phyloP scores from a whole-genome alignment of 2,888 invertebrate genomes.

The Calameuta idolon region DNA sequence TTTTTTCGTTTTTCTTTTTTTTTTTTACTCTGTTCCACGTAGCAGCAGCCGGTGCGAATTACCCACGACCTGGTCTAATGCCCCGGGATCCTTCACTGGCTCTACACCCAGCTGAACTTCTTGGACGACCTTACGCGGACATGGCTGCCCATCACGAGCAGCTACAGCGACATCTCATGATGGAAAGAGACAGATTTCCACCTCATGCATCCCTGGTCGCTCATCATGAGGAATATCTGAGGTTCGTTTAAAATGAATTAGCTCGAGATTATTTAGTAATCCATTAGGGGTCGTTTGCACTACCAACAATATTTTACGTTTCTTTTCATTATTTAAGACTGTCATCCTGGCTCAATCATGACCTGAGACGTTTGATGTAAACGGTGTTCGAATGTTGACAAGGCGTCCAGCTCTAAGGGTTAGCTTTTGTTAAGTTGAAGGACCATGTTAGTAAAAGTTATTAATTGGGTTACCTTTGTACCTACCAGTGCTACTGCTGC shows the following conservation, averaged over 20 bases:
- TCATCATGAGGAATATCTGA: slow-evolving; percentile 76
- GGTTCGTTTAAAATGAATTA: slow-evolving; percentile 64
- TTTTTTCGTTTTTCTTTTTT: slow-evolving; percentile 6
- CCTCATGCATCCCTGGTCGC: slow-evolving; percentile 74
- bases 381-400: not conserved
- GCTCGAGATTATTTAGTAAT: not conserved
- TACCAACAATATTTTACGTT: not conserved
- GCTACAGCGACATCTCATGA: slow-evolving; percentile 83
- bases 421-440: not conserved
- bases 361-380: not conserved
- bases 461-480: not conserved
- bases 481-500: not conserved
- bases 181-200: slow-evolving; percentile 83
- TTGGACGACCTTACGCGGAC: slow-evolving; percentile 85
- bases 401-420: not conserved
- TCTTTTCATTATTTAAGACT: not conserved
- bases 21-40: slow-evolving; percentile 13
- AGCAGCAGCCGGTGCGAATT: slow-evolving; percentile 71
- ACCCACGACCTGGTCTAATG: slow-evolving; percentile 74
- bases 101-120: slow-evolving; percentile 81
- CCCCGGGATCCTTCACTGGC: slow-evolving; percentile 74
- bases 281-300: not conserved
- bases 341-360: not conserved
- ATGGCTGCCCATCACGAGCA: slow-evolving; percentile 86
- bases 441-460: not conserved